Evolutionary conservation across 2,113 vertebrate species (phyloP).

Genomic region (Cepphus grylle): DNA sequence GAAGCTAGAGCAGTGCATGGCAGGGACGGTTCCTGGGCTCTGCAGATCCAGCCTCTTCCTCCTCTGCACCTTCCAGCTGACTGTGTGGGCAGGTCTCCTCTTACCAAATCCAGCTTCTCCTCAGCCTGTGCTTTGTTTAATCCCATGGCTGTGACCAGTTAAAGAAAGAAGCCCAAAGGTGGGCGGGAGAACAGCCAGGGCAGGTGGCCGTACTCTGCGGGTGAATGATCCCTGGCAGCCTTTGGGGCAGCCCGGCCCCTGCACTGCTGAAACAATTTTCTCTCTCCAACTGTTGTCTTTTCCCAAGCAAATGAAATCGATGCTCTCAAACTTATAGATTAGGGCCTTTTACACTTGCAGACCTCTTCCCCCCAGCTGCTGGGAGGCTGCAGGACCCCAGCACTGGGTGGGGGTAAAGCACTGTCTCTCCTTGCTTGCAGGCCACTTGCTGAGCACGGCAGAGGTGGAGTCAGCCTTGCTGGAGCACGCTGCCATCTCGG

Average conservation of each 20-base stretch:
- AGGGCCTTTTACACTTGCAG: neutral
- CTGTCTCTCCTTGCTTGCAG: constrained; percentile 65
- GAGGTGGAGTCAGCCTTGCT: constrained; percentile 95
- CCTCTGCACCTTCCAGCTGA: neutral
- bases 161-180: neutral
- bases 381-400: neutral
- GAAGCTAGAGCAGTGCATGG: neutral
- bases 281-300: neutral
- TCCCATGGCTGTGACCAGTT: neutral
- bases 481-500: constrained; percentile 82
- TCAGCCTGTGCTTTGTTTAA: neutral
- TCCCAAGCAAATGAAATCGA: neutral
- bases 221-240: neutral
- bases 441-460: constrained; percentile 91
- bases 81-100: neutral
- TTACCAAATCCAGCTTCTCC: neutral
- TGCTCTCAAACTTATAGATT: neutral
- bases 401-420: neutral
- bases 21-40: neutral
- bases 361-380: neutral
- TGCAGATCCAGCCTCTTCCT: neutral
- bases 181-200: neutral
- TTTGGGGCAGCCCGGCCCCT: neutral
- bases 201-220: neutral
- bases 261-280: neutral